Conservation (phyloP, 2,797 vertebrate species). For the Staurois parvus region DNA sequence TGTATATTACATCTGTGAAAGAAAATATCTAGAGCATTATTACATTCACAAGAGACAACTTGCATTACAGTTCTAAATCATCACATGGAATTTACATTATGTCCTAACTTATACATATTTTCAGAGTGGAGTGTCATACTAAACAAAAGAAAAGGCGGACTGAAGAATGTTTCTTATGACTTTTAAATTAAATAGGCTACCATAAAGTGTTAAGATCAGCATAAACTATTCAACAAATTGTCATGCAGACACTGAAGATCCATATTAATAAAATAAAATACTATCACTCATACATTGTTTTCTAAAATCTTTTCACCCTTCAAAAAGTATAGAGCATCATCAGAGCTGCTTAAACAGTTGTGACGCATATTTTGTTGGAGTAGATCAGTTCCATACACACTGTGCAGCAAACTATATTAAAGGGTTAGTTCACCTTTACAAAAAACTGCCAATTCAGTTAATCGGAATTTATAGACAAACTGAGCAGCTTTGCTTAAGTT, state of each 20-base stretch:
- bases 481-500: too few relatives aligned
- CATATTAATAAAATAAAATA: background rate
- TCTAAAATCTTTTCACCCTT: too few relatives aligned
- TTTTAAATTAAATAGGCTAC: background rate
- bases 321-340: too few relatives aligned
- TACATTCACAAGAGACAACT: slow-evolving; percentile 5
- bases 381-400: too few relatives aligned
- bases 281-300: too few relatives aligned
- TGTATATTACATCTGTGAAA: slow-evolving; percentile 2
- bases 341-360: too few relatives aligned
- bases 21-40: background rate
- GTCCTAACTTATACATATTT: background rate
- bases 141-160: background rate
- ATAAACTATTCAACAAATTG: background rate
- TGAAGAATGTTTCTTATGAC: background rate
- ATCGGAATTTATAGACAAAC: too few relatives aligned
- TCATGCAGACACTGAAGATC: background rate
- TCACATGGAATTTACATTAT: slow-evolving; percentile 34
- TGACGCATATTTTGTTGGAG: too few relatives aligned
- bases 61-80: background rate
- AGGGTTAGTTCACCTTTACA: too few relatives aligned
- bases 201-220: background rate
- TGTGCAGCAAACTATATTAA: too few relatives aligned
- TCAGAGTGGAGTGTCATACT: background rate
- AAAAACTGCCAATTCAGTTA: too few relatives aligned